phyloP scores from a whole-genome alignment of 2,113 vertebrate genomes.

The Anser brachyrhynchus region DNA sequence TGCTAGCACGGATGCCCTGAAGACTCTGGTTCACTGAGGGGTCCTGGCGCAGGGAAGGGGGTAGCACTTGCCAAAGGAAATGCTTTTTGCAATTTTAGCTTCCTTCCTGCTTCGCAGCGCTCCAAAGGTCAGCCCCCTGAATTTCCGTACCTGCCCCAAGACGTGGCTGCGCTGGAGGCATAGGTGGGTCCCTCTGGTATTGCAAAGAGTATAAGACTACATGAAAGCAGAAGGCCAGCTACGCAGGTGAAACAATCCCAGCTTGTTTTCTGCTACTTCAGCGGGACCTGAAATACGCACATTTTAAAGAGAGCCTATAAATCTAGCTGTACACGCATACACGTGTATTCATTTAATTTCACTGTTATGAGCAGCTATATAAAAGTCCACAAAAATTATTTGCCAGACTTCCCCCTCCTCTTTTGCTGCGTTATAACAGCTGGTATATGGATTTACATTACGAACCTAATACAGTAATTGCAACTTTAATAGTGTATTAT shows the following conservation, averaged over 20 bases:
- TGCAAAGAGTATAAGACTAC: background rate
- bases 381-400: background rate
- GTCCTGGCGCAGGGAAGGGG: background rate
- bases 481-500: background rate
- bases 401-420: background rate
- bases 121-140: background rate
- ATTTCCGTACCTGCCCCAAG: background rate
- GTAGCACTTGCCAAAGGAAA: slow-evolving; percentile 4
- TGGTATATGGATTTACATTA: slow-evolving; percentile 6
- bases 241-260: background rate
- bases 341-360: slow-evolving; percentile 17
- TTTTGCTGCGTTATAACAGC: background rate
- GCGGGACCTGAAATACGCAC: background rate
- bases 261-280: background rate
- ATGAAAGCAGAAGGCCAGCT: background rate
- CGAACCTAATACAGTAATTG: background rate
- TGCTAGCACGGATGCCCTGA: background rate
- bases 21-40: background rate
- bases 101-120: background rate
- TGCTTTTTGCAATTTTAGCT: background rate
- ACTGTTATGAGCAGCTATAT: background rate
- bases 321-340: background rate
- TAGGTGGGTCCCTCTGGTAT: background rate
- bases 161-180: background rate
- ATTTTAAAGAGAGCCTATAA: slow-evolving; percentile 12